Evolutionary conservation across 2,113 vertebrate species (phyloP).

Genomic region (Seriola aureovittata): DNA sequence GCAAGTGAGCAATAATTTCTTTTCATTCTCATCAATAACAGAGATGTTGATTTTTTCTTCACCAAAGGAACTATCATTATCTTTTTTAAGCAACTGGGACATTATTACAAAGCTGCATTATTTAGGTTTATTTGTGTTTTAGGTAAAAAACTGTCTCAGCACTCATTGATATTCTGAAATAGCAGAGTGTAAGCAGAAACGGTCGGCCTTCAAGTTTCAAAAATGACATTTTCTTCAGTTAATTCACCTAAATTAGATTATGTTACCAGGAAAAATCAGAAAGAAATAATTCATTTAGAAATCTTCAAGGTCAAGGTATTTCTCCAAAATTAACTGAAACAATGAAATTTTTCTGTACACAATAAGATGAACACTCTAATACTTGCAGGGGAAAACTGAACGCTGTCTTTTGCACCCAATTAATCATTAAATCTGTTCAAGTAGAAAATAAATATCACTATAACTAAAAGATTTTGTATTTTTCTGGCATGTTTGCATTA

Average conservation of each 20-base stretch:
- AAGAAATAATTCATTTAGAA: neutral
- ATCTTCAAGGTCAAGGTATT: neutral
- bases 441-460: neutral
- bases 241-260: neutral
- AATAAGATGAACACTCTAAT: neutral
- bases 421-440: slow-evolving; percentile 6
- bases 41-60: neutral
- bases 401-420: neutral
- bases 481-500: neutral
- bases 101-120: neutral
- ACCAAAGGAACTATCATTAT: neutral
- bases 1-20: neutral
- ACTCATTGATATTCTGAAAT: neutral
- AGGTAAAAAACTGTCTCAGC: neutral
- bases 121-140: slow-evolving; percentile 1
- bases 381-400: slow-evolving; percentile 11
- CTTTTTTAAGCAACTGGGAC: neutral
- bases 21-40: slow-evolving; percentile 6
- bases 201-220: slow-evolving; percentile 6
- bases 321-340: slow-evolving; percentile 1
- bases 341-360: neutral
- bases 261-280: neutral
- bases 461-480: neutral
- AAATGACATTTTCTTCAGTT: neutral
- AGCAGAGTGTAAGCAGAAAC: neutral